Evolutionary conservation across 2,888 invertebrate species (phyloP).

Genomic region (Drosophila atripex): DNA sequence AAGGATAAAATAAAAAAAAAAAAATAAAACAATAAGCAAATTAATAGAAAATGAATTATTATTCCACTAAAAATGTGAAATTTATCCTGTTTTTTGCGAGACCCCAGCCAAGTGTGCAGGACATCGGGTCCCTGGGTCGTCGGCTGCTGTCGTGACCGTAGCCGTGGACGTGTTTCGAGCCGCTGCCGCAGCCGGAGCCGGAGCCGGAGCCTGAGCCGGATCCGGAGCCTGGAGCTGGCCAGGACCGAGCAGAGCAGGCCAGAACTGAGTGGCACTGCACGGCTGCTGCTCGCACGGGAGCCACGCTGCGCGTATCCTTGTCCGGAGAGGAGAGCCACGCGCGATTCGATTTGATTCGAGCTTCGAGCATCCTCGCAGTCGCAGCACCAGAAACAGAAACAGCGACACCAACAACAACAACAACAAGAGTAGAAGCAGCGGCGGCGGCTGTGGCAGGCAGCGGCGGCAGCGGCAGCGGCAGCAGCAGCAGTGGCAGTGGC

Average conservation of each 20-base stretch:
- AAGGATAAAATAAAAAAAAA: too few species aligned
- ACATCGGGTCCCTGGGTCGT: not conserved
- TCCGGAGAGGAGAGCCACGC: conserved; percentile 16
- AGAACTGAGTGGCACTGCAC: conserved; percentile 58
- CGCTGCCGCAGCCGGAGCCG: conserved; percentile 12
- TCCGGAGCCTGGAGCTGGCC: conserved; percentile 51
- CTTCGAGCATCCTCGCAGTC: conserved; percentile 13
- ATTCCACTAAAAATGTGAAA: too few species aligned
- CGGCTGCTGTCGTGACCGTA: conserved; percentile 2
- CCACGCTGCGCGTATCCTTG: conserved; percentile 16
- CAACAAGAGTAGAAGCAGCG: not conserved
- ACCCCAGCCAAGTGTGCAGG: not conserved
- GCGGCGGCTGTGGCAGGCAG: conserved; percentile 1
- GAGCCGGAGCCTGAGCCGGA: conserved; percentile 33
- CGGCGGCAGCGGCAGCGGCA: conserved; percentile 1
- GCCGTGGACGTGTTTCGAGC: conserved; percentile 8
- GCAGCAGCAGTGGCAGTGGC: not conserved
- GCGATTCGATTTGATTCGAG: conserved; percentile 2
- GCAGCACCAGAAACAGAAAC: conserved; percentile 2
- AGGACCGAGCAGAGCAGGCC: conserved; percentile 11
- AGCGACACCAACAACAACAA: not conserved
- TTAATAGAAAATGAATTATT: too few species aligned
- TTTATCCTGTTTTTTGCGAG: not conserved
- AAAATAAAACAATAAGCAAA: too few species aligned
- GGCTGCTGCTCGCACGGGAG: conserved; percentile 39